Evolutionary conservation across 2,888 invertebrate species (phyloP).

Genomic region (Lathronympha strigana): DNA sequence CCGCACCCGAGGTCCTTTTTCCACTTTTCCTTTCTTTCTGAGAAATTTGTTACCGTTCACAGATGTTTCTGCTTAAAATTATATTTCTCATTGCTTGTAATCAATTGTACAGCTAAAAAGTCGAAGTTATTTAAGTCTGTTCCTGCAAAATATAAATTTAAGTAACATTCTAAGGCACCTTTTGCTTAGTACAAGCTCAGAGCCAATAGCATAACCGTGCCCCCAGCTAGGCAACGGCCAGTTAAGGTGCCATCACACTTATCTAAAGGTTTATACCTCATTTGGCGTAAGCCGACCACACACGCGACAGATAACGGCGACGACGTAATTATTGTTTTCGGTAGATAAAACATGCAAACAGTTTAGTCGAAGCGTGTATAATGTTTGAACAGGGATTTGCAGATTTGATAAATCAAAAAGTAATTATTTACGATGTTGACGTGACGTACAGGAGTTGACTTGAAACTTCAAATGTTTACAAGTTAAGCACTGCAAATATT

Average conservation of each 20-base stretch:
- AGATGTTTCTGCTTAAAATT: too few relatives aligned
- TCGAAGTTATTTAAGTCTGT: too few relatives aligned
- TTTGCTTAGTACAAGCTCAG: background rate
- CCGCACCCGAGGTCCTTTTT: too few relatives aligned
- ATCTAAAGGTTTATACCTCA: slow-evolving; percentile 51
- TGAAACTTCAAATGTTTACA: slow-evolving; percentile 1
- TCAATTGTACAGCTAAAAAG: too few relatives aligned
- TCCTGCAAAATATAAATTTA: too few relatives aligned
- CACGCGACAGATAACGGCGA: slow-evolving; percentile 57
- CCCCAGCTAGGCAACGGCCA: slow-evolving; percentile 34
- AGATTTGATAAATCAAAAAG: slow-evolving; percentile 29
- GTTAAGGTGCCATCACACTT: slow-evolving; percentile 44
- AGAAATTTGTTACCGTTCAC: too few relatives aligned
- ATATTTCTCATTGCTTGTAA: too few relatives aligned
- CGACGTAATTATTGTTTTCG: slow-evolving; percentile 47
- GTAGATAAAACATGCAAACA: slow-evolving; percentile 44
- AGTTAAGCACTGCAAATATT: slow-evolving; percentile 13
- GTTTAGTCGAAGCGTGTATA: slow-evolving; percentile 26
- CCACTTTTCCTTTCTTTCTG: too few relatives aligned
- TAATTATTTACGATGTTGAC: slow-evolving; percentile 14
- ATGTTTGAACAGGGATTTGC: slow-evolving; percentile 23
- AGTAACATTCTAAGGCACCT: background rate
- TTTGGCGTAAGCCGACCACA: slow-evolving; percentile 61
- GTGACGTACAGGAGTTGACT: background rate
- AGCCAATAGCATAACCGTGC: background rate